Conservation (phyloP, 2,113 vertebrate species). For the Pomatostomus ruficeps region DNA sequence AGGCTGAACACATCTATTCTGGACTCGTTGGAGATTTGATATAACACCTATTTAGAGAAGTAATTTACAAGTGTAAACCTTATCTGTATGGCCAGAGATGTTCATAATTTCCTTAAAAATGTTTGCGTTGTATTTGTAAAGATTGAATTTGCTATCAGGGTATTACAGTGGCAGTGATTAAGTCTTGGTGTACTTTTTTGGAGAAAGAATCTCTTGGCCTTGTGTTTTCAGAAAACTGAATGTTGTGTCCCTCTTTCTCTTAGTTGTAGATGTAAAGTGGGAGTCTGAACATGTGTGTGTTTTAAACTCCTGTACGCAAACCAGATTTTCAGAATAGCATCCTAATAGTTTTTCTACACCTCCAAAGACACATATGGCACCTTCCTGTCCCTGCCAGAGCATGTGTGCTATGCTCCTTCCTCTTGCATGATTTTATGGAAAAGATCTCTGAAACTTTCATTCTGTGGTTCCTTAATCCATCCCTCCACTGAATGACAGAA, state of each 20-base stretch:
- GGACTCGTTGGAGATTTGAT: neutral
- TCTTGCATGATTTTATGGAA: neutral
- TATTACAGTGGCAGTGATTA: neutral
- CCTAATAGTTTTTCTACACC: neutral
- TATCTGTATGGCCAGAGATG: neutral
- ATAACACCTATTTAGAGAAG: neutral
- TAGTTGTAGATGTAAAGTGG: neutral
- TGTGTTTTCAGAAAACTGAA: neutral
- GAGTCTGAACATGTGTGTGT: neutral
- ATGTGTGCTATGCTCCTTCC: neutral
- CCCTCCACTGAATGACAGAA: neutral
- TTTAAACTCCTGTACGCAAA: neutral
- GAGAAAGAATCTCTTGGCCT: neutral
- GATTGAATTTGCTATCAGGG: neutral
- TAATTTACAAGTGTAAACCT: neutral
- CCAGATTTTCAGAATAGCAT: neutral
- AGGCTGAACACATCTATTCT: neutral
- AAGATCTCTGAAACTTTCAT: neutral
- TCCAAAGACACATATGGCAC: neutral
- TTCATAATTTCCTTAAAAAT: neutral
- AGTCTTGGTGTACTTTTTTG: neutral
- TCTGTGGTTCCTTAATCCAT: neutral
- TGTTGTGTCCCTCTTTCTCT: neutral
- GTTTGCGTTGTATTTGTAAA: neutral
- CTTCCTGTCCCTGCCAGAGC: neutral